Conservation (phyloP, 2,113 vertebrate species). For the Macrotus californicus region DNA sequence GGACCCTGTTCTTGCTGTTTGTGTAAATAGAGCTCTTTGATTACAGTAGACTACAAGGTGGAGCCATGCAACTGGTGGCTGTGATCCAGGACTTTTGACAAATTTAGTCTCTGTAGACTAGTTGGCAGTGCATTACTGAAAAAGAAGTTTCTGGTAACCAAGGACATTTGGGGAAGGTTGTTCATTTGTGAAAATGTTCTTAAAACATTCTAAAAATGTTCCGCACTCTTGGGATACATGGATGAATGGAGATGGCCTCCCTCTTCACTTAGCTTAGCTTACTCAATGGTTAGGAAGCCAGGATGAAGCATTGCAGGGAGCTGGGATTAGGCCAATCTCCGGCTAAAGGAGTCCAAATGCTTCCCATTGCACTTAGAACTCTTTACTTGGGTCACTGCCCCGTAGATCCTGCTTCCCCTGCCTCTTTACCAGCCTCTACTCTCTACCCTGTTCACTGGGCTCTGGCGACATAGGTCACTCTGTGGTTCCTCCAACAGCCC, state of each 20-base stretch:
- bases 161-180: conserved; percentile 17
- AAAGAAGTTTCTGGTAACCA: conserved; percentile 40
- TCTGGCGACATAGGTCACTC: background rate
- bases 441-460: background rate
- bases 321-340: background rate
- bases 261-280: conserved; percentile 12
- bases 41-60: background rate
- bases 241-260: conserved; percentile 14
- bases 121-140: conserved; percentile 28
- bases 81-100: background rate
- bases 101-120: background rate
- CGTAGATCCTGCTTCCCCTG: too few species aligned
- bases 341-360: background rate
- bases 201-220: conserved; percentile 35
- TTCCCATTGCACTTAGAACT: background rate
- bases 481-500: background rate
- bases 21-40: background rate
- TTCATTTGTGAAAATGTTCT: conserved; percentile 53
- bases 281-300: background rate
- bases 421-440: background rate
- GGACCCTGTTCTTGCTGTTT: background rate
- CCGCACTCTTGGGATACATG: background rate
- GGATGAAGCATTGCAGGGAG: background rate
- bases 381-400: background rate
- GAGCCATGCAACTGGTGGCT: background rate